Evolutionary conservation across 1,140 invertebrate genomes (phyloP).

Genomic region (Drosophila grimshawi): DNA sequence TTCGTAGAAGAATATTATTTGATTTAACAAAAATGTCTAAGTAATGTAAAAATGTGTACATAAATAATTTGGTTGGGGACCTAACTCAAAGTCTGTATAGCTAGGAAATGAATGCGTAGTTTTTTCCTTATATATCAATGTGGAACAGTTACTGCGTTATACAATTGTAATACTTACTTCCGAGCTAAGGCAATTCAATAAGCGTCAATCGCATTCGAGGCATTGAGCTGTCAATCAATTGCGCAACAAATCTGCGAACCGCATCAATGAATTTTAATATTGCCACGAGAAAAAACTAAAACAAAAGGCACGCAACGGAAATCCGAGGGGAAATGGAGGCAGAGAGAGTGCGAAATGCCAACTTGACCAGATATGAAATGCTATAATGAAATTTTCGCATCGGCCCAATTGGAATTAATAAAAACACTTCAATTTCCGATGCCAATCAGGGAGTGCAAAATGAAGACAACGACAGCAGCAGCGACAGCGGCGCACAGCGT

Average conservation of each 20-base stretch:
- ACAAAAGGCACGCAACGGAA: conserved; percentile 46
- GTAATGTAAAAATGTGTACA: background rate
- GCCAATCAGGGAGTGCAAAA: conserved; percentile 60
- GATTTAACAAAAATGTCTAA: background rate
- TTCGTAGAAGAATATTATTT: background rate
- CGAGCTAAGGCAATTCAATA: conserved; percentile 66
- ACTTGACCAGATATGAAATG: conserved; percentile 57
- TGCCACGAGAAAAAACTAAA: conserved; percentile 44
- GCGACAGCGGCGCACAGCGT: background rate
- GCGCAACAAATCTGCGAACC: conserved; percentile 54
- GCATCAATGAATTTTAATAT: conserved; percentile 75
- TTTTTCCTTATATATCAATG: background rate
- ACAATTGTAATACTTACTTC: background rate
- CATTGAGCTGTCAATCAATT: conserved; percentile 68
- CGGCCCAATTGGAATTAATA: conserved; percentile 70
- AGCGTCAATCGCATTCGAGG: conserved; percentile 65
- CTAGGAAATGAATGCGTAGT: conserved; percentile 4
- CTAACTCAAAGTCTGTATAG: background rate
- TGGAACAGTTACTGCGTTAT: conserved; percentile 48
- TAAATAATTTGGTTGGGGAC: background rate
- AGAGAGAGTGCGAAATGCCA: conserved; percentile 6
- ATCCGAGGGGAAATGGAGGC: conserved; percentile 1
- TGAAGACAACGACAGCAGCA: conserved; percentile 21
- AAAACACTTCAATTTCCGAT: conserved; percentile 81
- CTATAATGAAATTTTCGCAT: conserved; percentile 52